Evolutionary conservation across 1,140 invertebrate species (phyloP), one percentile per base, ranked within the genome.

Genomic region (Dysdera silvatica): DNA sequence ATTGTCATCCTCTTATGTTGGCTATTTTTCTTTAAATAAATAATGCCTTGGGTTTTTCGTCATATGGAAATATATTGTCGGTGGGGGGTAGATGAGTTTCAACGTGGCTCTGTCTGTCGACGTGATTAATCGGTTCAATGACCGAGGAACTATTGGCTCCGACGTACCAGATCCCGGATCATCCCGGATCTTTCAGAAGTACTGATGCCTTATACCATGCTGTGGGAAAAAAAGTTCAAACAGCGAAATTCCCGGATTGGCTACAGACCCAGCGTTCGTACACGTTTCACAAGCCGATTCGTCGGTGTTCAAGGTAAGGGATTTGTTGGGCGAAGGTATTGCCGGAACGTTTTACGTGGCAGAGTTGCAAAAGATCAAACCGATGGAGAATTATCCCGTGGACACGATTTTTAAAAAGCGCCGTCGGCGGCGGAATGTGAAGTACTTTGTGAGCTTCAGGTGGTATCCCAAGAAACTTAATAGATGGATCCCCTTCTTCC

Each of bases 221-320:
- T 24, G 14, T n/a, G n/a, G 23, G 23, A 49, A 28, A n/a, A 5
- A 49, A 49, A 49, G 14, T 26, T 4, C 29, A 23, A 10, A 49
- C 24, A n/a, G 29, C 4, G 29, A 7, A 23, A n/a, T 26, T 49
- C 47, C 24, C 10, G 23, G n/a, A 52, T 33, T 72, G 69, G 69
- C 45, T 68, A 24, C 3, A 32, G 20, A 24, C 26, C 6, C 71
- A 71, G 32, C n/a, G 55, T 66, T 72, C 70, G 61, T n/a, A n/a
- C n/a, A 69, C 68, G 12, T 14, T 71, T 29, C 66, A 71, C 63
- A 65, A 58, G 61, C 53, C 54, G 10, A 26, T 62, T 18, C 52
- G 61, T 32, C 35, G 23, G 41, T 45, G 31, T 65, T 68, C 43
- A 54, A 29, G 26, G 53, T 68, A 16, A 32, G 24, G 5, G 65